phyloP scores from a whole-genome alignment of 2,113 vertebrate species.

The Clarias batrachus region DNA sequence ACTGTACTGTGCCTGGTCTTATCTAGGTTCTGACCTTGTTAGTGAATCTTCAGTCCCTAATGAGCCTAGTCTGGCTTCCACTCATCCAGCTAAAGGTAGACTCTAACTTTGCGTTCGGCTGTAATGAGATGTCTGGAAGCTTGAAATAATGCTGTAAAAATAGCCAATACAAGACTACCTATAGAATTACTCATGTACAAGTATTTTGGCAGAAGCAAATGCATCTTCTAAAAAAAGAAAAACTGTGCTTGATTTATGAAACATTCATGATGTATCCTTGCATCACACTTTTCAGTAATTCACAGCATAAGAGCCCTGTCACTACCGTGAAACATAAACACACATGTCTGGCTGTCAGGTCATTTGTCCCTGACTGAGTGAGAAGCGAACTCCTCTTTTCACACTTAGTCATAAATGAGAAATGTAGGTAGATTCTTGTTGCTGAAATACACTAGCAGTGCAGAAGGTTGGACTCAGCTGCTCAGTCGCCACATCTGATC shows the following conservation, averaged over 20 bases:
- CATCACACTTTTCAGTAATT: background rate
- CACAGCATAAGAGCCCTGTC: background rate
- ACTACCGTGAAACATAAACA: background rate
- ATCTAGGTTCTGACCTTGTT: slow-evolving; percentile 65
- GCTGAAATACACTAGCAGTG: background rate
- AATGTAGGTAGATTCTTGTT: background rate
- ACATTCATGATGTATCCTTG: background rate
- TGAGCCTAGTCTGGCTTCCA: slow-evolving; percentile 61
- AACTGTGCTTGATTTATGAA: background rate
- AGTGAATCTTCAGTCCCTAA: slow-evolving; percentile 68
- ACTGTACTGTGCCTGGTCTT: slow-evolving; percentile 58
- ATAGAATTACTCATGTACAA: slow-evolving; percentile 68
- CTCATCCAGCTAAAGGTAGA: slow-evolving; percentile 57
- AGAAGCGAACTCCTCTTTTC: background rate
- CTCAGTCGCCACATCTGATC: background rate
- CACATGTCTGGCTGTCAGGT: background rate
- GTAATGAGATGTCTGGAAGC: slow-evolving; percentile 71
- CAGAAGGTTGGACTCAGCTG: background rate
- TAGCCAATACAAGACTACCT: slow-evolving; percentile 39
- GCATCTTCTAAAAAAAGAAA: no score
- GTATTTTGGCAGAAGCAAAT: slow-evolving; percentile 35
- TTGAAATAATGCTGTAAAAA: slow-evolving; percentile 50
- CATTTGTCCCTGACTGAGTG: background rate
- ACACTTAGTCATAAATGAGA: background rate
- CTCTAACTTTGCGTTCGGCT: slow-evolving; percentile 50